These are phyloP conservation scores for Lagorchestes hirsutus DNA, from an alignment of 2,797 vertebrate genomes.

Conservation along the genomic window DNA sequence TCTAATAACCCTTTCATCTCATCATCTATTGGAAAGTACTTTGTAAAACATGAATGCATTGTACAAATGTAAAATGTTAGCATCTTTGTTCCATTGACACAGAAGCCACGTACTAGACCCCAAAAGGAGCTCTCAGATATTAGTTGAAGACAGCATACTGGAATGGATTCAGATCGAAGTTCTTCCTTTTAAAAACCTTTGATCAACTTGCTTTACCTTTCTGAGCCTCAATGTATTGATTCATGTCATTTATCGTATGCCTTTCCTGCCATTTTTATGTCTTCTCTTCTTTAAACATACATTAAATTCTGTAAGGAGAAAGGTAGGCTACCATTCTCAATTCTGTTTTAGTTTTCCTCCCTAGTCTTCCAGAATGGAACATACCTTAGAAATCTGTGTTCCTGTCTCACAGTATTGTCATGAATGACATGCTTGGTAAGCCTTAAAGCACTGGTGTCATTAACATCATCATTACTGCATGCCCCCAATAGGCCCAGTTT, in stretches of 20 bases:
- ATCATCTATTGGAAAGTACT: background rate
- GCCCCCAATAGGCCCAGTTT: background rate
- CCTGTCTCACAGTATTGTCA: background rate
- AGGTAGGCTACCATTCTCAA: constrained; percentile 31
- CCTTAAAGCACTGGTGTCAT: constrained; percentile 21
- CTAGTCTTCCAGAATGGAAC: background rate
- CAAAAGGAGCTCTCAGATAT: no score
- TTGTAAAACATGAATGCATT: background rate
- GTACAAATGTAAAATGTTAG: background rate
- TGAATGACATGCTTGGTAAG: constrained; percentile 19
- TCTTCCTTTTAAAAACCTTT: background rate
- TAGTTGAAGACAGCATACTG: no score
- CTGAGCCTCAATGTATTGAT: background rate
- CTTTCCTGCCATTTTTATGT: background rate
- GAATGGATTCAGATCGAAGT: background rate
- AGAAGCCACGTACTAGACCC: background rate
- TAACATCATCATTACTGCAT: constrained; percentile 5
- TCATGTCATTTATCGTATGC: background rate
- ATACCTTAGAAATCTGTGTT: background rate
- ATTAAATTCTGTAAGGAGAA: constrained; percentile 25
- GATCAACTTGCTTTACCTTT: background rate
- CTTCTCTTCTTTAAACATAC: constrained; percentile 43
- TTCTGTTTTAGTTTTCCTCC: constrained; percentile 38
- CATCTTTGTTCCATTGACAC: background rate
- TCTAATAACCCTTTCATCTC: background rate